Evolutionary conservation across 2,113 vertebrate genomes (phyloP), one percentile per base, ranked within the genome.

Genomic region (Sylvilagus bachmani): DNA sequence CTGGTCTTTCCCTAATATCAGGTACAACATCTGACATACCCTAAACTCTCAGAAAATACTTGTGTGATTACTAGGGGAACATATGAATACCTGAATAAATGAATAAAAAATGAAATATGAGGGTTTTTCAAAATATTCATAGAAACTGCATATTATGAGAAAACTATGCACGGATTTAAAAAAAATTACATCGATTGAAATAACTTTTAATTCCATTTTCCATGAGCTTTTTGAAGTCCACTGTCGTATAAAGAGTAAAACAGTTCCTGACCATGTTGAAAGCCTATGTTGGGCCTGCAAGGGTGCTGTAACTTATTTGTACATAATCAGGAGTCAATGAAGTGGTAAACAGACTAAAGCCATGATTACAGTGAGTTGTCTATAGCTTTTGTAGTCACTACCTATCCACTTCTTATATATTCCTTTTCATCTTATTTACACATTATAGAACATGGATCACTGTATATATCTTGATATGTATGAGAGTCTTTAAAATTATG

Each of bases 81-180:
- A 90, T 17, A 66, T 53, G 33, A 93, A 82, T 78, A 82, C 82
- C 3, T 79, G 7, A 91, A 93, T 49, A 79, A 78, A 36, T 73
- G 12, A 80, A 71, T 64, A 24, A 83, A 29, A 78, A 91, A 44
- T 55, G 8, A 78, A 73, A 58, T 51, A 84, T 36, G 55, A 58
- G 17, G 44, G 17, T 58, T 17, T 8, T 58, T 58, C 55, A 58
- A 58, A 58, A 58, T 58, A 58, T 58, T 58, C 55, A 58, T 58
- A 58, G 55, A 58, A 58, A 17, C 44, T 58, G 17, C 55, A 58
- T 16, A 58, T 58, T 58, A 58, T 17, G 17, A 58, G 55, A 58
- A 58, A 58, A 58, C 55, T 58, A 17, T 58, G 44, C 44, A 58
- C 17, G 55, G 55, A 58, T 12, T 58, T 58, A 13, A 58, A 16